Evolutionary conservation across 2,888 invertebrate genomes (phyloP).

Genomic region (Sycophila texana): DNA sequence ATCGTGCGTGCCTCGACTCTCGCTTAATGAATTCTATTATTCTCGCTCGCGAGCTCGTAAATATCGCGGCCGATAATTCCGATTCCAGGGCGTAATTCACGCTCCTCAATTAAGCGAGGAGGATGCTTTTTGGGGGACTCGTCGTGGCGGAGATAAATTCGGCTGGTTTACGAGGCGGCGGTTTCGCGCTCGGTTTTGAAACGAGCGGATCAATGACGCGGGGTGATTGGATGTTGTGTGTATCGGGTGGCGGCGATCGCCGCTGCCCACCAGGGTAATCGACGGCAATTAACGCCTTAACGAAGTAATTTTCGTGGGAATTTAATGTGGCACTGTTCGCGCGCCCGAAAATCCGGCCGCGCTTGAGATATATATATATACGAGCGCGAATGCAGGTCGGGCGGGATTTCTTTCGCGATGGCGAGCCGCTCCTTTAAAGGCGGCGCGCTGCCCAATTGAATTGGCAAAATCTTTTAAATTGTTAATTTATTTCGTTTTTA

Average conservation of each 20-base stretch:
- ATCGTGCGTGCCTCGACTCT: conserved; percentile 1
- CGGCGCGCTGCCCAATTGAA: neutral
- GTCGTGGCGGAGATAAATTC: conserved; percentile 21
- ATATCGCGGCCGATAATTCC: conserved; percentile 34
- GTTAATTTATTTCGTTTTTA: too few species aligned
- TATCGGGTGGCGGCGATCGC: neutral
- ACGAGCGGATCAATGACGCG: neutral
- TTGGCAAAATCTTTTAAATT: too few species aligned
- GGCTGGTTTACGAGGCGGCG: conserved; percentile 12
- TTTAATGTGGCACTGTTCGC: neutral
- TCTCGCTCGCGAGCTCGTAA: conserved; percentile 45
- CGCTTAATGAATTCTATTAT: conserved; percentile 52
- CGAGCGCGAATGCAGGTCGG: too few species aligned
- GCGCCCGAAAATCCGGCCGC: neutral
- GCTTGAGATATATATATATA: too few species aligned
- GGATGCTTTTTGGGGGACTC: neutral
- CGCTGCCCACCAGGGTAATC: neutral
- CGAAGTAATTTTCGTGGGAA: neutral
- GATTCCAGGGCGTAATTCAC: conserved; percentile 50
- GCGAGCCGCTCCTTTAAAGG: neutral
- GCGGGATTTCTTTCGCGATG: neutral
- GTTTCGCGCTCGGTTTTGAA: conserved; percentile 27
- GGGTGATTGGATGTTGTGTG: neutral
- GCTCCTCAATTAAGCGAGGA: conserved; percentile 47
- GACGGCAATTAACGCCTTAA: conserved; percentile 8